phyloP scores from a whole-genome alignment of 2,113 vertebrate species.

The Alligator mississippiensis region DNA sequence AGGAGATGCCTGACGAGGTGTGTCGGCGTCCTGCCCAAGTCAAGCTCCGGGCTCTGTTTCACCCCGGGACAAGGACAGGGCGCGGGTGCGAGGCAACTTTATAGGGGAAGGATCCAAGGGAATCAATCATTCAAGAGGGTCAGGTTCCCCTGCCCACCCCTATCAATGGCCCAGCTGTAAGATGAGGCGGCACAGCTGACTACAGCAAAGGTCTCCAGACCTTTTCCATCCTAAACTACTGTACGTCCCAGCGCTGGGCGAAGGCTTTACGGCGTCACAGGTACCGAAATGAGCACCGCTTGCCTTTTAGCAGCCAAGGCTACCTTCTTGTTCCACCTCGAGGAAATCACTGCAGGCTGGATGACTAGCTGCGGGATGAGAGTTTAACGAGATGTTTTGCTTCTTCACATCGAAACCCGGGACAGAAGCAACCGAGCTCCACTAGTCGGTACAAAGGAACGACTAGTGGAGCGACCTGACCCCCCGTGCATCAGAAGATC shows the following conservation, averaged over 20 bases:
- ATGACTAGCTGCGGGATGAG: neutral
- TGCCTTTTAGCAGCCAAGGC: neutral
- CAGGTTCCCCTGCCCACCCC: slow-evolving; percentile 11
- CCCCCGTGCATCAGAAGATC: no score
- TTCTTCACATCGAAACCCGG: neutral
- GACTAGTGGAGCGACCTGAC: neutral
- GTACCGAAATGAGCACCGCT: neutral
- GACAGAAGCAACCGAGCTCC: neutral
- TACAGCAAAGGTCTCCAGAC: neutral
- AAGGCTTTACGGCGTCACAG: no score
- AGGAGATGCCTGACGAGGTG: fast-evolving
- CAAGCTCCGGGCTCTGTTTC: neutral
- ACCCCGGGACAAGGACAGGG: neutral
- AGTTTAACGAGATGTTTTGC: neutral
- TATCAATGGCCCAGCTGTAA: slow-evolving; percentile 33
- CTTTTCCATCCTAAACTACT: slow-evolving; percentile 2
- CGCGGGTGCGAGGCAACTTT: neutral
- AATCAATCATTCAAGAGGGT: slow-evolving; percentile 61
- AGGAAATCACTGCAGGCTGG: neutral
- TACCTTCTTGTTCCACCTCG: neutral
- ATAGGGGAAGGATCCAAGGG: neutral
- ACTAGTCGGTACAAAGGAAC: neutral
- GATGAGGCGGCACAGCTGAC: slow-evolving; percentile 40
- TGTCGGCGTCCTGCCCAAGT: neutral
- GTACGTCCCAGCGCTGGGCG: neutral